phyloP scores from a whole-genome alignment of 2,888 invertebrate species.

The Xestia rhomboidea region DNA sequence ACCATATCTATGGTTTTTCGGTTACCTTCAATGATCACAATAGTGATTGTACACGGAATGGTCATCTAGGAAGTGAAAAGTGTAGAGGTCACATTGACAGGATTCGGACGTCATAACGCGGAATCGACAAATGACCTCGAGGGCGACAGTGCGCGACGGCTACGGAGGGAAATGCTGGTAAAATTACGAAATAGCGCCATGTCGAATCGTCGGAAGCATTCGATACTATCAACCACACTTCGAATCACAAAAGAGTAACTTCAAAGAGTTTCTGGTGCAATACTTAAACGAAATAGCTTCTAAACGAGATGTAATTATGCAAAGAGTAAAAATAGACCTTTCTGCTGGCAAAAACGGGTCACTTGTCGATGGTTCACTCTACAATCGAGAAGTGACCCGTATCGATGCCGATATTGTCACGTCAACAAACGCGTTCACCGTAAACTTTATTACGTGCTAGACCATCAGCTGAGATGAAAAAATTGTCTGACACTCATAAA shows the following conservation, averaged over 20 bases:
- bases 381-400: constrained; percentile 69
- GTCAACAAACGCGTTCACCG: constrained; percentile 80
- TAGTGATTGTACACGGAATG: constrained; percentile 50
- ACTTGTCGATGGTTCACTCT: no score
- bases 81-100: constrained; percentile 68
- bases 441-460: constrained; percentile 79
- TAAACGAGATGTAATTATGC: constrained; percentile 9
- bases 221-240: constrained; percentile 41
- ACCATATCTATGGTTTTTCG: constrained; percentile 32
- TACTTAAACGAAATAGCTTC: constrained; percentile 5
- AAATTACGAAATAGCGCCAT: constrained; percentile 55
- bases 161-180: constrained; percentile 59
- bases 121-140: constrained; percentile 76
- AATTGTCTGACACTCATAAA: constrained; percentile 67
- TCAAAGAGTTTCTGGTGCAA: constrained; percentile 2
- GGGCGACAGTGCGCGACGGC: constrained; percentile 68
- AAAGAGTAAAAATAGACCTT: constrained; percentile 18
- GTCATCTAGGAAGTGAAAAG: constrained; percentile 77
- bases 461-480: constrained; percentile 61
- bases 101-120: constrained; percentile 77
- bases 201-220: constrained; percentile 58
- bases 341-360: constrained; percentile 34
- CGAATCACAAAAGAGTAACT: constrained; percentile 4
- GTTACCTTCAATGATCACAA: constrained; percentile 59
- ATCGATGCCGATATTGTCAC: constrained; percentile 81